phyloP scores from a whole-genome alignment of 1,140 invertebrate genomes.

The Dendroctonus ponderosae region DNA sequence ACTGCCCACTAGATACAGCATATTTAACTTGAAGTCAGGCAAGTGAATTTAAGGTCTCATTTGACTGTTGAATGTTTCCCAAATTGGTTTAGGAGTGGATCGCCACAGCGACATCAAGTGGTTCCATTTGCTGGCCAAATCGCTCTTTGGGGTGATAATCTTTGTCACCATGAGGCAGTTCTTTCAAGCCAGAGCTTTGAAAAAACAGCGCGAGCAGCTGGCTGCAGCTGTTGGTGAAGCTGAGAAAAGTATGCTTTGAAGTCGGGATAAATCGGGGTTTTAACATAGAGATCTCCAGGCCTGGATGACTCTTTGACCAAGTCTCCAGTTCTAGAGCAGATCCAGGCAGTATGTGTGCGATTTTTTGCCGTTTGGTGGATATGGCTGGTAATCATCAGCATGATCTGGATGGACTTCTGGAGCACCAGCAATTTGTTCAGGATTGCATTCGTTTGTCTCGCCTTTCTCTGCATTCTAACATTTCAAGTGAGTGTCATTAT shows the following conservation, averaged over 20 bases:
- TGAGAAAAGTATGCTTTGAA: no score
- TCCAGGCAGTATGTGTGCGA: not conserved
- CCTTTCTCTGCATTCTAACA: slow-evolving; percentile 1
- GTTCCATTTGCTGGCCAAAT: slow-evolving; percentile 16
- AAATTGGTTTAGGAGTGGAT: not conserved
- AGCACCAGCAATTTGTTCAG: slow-evolving; percentile 9
- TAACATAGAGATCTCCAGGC: not conserved
- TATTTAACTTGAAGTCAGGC: slow-evolving; percentile 6
- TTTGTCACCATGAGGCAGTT: slow-evolving; percentile 21
- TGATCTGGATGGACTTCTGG: slow-evolving; percentile 23
- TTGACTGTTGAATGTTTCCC: no score
- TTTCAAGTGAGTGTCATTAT: slow-evolving; percentile 16
- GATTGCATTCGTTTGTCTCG: slow-evolving; percentile 15
- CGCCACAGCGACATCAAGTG: not conserved
- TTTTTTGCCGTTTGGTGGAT: slow-evolving; percentile 22
- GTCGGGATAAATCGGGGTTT: no score
- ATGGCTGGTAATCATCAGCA: slow-evolving; percentile 15
- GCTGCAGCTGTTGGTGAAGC: not conserved
- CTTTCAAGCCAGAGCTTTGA: not conserved
- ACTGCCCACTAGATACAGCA: not conserved
- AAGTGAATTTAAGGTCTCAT: no score
- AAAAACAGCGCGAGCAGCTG: slow-evolving; percentile 1
- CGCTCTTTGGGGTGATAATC: slow-evolving; percentile 19
- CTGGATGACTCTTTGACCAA: not conserved
- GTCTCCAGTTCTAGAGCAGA: not conserved